Base-by-base conservation (phyloP, 2,888 invertebrate genomes). In the Apamea monoglypha region DNA sequence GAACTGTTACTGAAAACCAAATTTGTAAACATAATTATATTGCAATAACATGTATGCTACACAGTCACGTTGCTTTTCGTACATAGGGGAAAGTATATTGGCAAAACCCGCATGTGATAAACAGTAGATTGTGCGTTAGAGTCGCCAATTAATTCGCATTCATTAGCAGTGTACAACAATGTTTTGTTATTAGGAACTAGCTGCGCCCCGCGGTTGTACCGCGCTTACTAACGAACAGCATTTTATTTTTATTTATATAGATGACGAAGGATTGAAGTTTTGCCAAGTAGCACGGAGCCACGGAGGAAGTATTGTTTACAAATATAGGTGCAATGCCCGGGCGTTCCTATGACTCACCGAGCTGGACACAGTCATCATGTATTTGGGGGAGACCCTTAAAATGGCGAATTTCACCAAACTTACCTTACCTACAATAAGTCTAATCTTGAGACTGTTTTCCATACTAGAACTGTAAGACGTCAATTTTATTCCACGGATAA, bases 281-380 rank as follows among this genome's bases (percentile, higher is more conserved):
- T 53, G 74, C 74, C 74, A 74, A 74, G 50, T 74, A 74, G 74
- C 50, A 53, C 74, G 29, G 21, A 50, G 7, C 40, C 73, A 40
- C 40, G 40, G n/a, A 50, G 4, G 36, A 69, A 29, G 14, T 1
- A 29, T 53, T 74, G 40, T 73, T 73, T 29, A 74, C 29, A 72
- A 50, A 70, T 36, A n/a, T 29, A 71, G 36, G 47, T 50, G 36
- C 74, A 36, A 47, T 21, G 47, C 3, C 6, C 71, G 21, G 36
- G 1, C 74, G 36, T 14, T n/a, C 8, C 36, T 5, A n/a, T 50
- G 71, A 74, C 72, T 10, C 36, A 21, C n/a, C n/a, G 8, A 47
- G 5, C 5, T 71, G 14, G 29, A 74, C n/a, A 50, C n/a, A 50
- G 16, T 50, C 12, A n/a, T 70, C 36, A n/a, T 21, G 10, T 10